These are phyloP conservation scores for Octodon degus DNA, from an alignment of 2,113 vertebrate genomes.

Conservation along the genomic window DNA sequence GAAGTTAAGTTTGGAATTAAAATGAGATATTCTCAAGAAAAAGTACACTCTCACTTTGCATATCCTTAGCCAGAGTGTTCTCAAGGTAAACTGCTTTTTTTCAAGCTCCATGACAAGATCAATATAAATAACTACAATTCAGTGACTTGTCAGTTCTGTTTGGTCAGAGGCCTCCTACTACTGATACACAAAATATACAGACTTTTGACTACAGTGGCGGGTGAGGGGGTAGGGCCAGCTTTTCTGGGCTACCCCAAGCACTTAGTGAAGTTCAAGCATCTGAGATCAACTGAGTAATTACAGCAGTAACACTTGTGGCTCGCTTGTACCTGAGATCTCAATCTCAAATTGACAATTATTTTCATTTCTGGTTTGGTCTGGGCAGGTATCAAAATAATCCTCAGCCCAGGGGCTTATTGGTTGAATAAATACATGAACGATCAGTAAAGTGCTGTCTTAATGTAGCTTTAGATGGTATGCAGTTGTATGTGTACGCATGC, in stretches of 20 bases:
- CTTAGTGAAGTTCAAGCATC: background rate
- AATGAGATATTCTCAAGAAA: slow-evolving; percentile 42
- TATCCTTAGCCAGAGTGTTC: background rate
- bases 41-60: background rate
- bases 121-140: slow-evolving; percentile 11
- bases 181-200: background rate
- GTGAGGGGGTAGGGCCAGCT: background rate
- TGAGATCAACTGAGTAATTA: slow-evolving; percentile 2
- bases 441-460: background rate
- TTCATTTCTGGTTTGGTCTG: slow-evolving; percentile 35
- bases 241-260: background rate
- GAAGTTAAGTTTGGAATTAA: slow-evolving; percentile 5
- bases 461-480: background rate
- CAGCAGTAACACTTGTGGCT: background rate
- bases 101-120: background rate
- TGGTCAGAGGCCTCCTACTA: background rate
- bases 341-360: background rate
- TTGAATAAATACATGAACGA: background rate
- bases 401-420: background rate
- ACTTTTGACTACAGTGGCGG: background rate
- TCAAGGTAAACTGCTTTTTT: slow-evolving; percentile 24
- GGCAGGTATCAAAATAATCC: background rate
- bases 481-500: background rate
- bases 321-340: background rate
- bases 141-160: slow-evolving; percentile 13